Percentiles rank a stretch among this genome's conserved stretches.
Evolutionary conservation across 2,113 vertebrate species (phyloP).

Genomic region (Rousettus leschenaultii): DNA sequence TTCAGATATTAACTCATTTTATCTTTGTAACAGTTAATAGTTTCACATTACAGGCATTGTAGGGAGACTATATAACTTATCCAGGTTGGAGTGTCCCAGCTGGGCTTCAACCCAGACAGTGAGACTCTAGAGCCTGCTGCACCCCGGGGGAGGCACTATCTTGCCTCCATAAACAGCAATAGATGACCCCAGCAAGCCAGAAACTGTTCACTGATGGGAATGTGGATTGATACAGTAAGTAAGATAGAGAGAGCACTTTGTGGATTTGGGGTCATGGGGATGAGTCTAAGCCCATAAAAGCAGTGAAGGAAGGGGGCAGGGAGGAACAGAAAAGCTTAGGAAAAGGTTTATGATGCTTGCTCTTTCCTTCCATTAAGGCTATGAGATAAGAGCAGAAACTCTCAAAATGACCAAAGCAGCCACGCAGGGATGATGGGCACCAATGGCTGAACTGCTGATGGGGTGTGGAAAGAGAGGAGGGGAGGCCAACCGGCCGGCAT

Average conservation of each 20-base stretch:
- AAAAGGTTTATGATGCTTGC: background rate
- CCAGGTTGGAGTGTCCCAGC: background rate
- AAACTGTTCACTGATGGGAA: background rate
- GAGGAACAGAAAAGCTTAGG: background rate
- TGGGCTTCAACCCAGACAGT: background rate
- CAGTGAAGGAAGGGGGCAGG: rapidly evolving
- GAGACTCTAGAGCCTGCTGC: background rate
- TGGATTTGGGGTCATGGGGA: background rate
- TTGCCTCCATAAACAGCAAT: background rate
- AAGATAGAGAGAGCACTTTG: background rate
- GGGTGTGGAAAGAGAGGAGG: background rate
- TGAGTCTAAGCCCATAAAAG: background rate
- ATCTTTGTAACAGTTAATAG: background rate
- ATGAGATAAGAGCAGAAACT: background rate
- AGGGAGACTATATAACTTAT: background rate
- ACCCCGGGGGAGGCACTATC: background rate
- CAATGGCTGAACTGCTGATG: rapidly evolving
- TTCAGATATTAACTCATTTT: background rate
- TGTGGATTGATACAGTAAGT: background rate
- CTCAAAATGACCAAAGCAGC: background rate
- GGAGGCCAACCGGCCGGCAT: rapidly evolving
- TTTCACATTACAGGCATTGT: background rate
- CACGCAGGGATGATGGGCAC: background rate
- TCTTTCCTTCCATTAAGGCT: background rate
- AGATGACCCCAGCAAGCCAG: background rate